Conservation (phyloP, 2,888 invertebrate genomes). For the Tenodera sinensis region DNA sequence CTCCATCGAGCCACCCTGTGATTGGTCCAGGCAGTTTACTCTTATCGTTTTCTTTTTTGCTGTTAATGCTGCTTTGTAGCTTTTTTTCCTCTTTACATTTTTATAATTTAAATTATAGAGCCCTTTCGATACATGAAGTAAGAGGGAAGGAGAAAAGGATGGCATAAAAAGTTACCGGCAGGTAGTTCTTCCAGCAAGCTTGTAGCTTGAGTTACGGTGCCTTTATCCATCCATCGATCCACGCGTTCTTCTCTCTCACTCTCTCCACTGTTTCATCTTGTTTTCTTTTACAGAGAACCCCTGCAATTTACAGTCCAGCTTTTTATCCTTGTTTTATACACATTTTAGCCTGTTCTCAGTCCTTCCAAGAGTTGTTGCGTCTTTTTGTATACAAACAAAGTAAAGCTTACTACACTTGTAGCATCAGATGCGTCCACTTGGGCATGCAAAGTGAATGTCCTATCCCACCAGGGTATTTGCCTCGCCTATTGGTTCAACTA, state of each 20-base stretch:
- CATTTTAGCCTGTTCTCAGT: not conserved
- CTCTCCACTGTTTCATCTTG: not conserved
- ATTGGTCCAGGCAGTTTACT: not conserved
- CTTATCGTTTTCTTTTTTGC: not conserved
- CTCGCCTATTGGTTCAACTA: no score
- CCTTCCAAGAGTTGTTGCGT: not conserved
- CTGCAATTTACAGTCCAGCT: not conserved
- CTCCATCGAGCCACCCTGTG: not conserved
- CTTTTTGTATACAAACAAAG: not conserved
- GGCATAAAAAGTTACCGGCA: not conserved
- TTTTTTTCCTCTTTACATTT: not conserved
- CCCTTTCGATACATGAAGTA: not conserved
- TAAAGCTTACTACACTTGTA: not conserved
- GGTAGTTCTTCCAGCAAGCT: not conserved
- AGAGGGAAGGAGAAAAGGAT: not conserved
- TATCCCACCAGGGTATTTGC: no score
- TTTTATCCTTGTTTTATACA: not conserved
- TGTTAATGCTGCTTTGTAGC: not conserved
- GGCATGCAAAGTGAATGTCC: no score
- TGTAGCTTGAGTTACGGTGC: not conserved
- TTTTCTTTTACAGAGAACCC: not conserved
- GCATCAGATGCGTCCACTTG: not conserved
- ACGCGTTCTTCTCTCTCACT: not conserved
- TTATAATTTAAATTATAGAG: not conserved
- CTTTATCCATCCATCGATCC: not conserved